A percentile compares a stretch with the other conserved stretches of the same genome.
Conservation (phyloP, 2,113 vertebrate genomes). For the Seriola dumerili region DNA sequence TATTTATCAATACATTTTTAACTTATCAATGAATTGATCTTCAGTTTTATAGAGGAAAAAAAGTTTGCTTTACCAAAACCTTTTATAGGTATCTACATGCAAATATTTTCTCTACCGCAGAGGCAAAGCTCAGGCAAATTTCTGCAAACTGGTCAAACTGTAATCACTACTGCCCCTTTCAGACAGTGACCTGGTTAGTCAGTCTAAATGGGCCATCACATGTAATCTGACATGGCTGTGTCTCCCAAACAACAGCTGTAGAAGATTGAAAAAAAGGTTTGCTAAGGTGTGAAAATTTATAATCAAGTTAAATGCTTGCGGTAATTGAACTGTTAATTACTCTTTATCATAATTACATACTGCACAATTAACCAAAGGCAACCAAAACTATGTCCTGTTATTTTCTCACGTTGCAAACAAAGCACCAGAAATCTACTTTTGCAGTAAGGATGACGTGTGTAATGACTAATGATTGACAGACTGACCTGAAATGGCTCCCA, state of each 20-base stretch:
- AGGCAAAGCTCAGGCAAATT: conserved; percentile 1
- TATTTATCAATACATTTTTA: background rate
- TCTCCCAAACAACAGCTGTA: background rate
- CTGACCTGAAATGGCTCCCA: conserved; percentile 15
- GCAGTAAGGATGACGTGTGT: background rate
- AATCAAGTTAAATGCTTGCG: background rate
- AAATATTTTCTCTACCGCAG: background rate
- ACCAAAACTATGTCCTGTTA: background rate
- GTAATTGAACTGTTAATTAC: background rate
- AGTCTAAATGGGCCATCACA: background rate
- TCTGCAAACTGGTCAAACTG: background rate
- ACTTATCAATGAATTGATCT: background rate
- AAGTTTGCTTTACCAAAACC: background rate
- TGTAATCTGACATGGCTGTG: background rate
- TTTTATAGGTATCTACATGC: background rate
- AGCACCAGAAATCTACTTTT: conserved; percentile 16
- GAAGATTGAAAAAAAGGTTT: background rate
- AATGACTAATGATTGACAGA: conserved; percentile 3
- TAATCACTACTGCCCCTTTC: background rate
- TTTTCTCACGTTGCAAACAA: conserved; percentile 13
- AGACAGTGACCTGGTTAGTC: background rate
- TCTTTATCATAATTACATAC: conserved; percentile 1
- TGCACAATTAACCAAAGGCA: background rate
- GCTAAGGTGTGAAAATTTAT: background rate
- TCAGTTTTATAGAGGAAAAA: background rate